Conservation (phyloP, 2,888 invertebrate genomes). For the Cephus pulcher region DNA sequence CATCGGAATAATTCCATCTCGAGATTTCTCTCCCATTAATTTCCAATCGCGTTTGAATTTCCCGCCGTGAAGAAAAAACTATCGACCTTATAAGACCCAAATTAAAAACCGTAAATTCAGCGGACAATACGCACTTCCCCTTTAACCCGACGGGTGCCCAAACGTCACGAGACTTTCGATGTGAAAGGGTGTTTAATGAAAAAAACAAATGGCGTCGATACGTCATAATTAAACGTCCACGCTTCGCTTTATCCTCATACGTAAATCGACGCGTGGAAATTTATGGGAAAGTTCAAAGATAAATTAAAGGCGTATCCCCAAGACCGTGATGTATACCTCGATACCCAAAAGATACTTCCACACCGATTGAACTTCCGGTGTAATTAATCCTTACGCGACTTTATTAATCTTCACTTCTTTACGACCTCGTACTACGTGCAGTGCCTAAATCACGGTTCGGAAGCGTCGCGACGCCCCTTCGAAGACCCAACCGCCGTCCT, state of each 20-base stretch:
- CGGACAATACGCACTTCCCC: too few species aligned
- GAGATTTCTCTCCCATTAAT: background rate
- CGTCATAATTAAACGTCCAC: background rate
- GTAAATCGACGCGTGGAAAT: too few species aligned
- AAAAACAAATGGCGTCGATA: background rate
- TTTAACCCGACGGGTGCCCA: background rate
- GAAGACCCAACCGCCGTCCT: background rate
- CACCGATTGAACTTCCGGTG: constrained; percentile 28
- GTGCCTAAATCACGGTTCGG: background rate
- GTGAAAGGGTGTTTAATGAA: background rate
- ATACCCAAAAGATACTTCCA: too few species aligned
- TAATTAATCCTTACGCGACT: constrained; percentile 55
- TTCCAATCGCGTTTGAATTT: background rate
- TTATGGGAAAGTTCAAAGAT: too few species aligned
- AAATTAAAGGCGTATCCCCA: too few species aligned
- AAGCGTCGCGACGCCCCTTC: background rate
- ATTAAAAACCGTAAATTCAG: background rate
- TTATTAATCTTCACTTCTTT: constrained; percentile 53
- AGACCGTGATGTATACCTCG: background rate
- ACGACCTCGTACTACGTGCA: background rate
- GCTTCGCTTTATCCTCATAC: too few species aligned
- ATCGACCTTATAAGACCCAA: background rate
- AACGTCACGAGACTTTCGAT: background rate
- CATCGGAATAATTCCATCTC: background rate
- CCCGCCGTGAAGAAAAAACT: too few species aligned